Evolutionary conservation across 2,888 invertebrate species (phyloP).

Genomic region (Pseudococcus viburni): DNA sequence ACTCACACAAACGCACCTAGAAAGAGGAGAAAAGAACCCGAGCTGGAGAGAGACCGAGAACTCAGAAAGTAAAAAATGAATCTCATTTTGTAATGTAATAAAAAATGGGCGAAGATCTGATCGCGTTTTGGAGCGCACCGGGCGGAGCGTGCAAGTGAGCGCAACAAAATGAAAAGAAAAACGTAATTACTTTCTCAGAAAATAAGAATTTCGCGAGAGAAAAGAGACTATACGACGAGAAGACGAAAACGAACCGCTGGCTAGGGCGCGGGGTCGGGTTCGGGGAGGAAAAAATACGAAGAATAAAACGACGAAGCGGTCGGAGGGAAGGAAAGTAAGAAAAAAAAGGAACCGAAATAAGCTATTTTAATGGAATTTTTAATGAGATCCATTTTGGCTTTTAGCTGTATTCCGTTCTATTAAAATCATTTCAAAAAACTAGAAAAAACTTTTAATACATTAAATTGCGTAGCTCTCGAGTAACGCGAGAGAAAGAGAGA

Average conservation of each 20-base stretch:
- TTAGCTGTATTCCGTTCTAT: constrained; percentile 64
- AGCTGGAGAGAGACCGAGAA: not conserved
- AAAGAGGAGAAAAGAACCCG: not conserved
- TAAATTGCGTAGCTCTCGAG: constrained; percentile 62
- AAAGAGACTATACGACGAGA: constrained; percentile 32
- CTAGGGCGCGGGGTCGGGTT: not conserved
- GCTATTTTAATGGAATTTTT: constrained; percentile 66
- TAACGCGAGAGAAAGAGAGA: not conserved
- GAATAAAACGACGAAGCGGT: constrained; percentile 35
- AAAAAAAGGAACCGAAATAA: constrained; percentile 67
- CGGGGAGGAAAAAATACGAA: constrained; percentile 1
- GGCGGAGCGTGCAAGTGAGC: constrained; percentile 21
- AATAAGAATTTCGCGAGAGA: constrained; percentile 62
- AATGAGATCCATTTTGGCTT: constrained; percentile 66
- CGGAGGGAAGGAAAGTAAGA: constrained; percentile 37
- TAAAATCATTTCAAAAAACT: constrained; percentile 63
- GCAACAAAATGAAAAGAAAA: constrained; percentile 58
- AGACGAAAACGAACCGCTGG: constrained; percentile 1
- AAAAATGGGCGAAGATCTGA: constrained; percentile 58
- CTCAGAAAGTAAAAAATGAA: constrained; percentile 61
- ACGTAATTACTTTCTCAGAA: constrained; percentile 64
- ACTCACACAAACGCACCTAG: not conserved
- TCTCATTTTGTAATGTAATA: constrained; percentile 65
- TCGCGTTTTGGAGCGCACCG: constrained; percentile 37
- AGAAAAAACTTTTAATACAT: constrained; percentile 63